A percentile compares a stretch with the other conserved stretches of the same genome.
phyloP scores from a whole-genome alignment of 1,140 invertebrate genomes.

The Polyergus mexicanus region DNA sequence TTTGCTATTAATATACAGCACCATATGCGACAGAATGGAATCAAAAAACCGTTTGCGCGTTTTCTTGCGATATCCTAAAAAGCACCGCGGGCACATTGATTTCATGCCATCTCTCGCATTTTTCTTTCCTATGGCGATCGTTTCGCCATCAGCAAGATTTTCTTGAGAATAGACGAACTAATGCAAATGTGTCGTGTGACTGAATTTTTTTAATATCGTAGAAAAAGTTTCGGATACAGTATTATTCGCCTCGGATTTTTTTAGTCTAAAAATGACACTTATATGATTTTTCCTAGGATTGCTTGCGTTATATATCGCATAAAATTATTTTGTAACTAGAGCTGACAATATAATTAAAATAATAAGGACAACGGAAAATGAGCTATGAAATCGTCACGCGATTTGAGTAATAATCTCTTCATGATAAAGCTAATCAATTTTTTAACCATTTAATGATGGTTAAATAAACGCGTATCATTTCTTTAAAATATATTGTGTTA shows the following conservation, averaged over 20 bases:
- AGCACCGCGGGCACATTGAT: background rate
- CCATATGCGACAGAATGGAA: constrained; percentile 29
- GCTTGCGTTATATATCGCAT: background rate
- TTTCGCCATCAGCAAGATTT: constrained; percentile 33
- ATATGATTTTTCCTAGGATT: background rate
- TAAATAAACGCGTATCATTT: background rate
- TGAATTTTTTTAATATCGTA: constrained; percentile 51
- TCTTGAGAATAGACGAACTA: constrained; percentile 26
- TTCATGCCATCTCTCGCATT: background rate
- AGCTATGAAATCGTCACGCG: background rate
- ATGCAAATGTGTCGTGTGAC: constrained; percentile 28
- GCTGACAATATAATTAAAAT: background rate
- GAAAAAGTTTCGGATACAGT: background rate
- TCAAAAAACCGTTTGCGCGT: constrained; percentile 18
- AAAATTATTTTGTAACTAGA: background rate
- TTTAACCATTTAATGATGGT: background rate
- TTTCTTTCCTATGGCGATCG: constrained; percentile 3
- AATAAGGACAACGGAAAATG: background rate
- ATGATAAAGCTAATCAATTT: constrained; percentile 9
- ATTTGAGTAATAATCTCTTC: background rate
- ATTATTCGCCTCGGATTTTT: background rate
- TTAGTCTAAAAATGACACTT: background rate
- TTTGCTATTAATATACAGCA: constrained; percentile 51
- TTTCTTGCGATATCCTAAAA: constrained; percentile 57
- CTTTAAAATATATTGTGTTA: background rate